Conservation (phyloP, 2,113 vertebrate genomes). For the Dicentrarchus labrax region DNA sequence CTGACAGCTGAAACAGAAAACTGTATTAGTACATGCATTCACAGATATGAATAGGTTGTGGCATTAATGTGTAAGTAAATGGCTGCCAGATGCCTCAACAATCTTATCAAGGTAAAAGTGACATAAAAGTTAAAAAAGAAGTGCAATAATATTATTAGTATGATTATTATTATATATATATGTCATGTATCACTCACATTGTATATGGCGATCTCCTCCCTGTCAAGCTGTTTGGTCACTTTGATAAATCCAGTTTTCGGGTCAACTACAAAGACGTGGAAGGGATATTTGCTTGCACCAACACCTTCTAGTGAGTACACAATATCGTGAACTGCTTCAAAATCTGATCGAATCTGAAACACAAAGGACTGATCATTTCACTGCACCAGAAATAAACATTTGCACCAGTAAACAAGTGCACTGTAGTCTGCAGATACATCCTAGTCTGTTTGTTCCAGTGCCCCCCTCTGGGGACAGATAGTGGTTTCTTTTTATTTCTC, state of each 20-base stretch:
- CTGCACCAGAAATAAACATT: too few relatives aligned
- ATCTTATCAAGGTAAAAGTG: background rate
- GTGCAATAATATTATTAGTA: background rate
- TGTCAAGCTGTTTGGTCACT: conserved; percentile 88
- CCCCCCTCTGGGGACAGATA: background rate
- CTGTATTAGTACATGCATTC: background rate
- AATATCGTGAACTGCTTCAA: conserved; percentile 48
- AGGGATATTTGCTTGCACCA: conserved; percentile 86
- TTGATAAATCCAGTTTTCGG: conserved; percentile 86
- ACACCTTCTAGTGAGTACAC: conserved; percentile 86
- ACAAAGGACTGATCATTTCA: conserved; percentile 13
- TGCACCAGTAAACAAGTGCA: background rate
- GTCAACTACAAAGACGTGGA: conserved; percentile 89
- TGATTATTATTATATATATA: background rate
- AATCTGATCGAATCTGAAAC: conserved; percentile 92
- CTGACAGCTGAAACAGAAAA: conserved; percentile 71
- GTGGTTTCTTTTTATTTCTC: background rate
- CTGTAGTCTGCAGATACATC: background rate
- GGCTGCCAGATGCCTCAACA: background rate
- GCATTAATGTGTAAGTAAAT: too few relatives aligned
- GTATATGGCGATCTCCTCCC: conserved; percentile 81
- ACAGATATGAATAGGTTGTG: too few relatives aligned
- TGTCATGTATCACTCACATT: conserved; percentile 69
- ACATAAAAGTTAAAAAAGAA: background rate
- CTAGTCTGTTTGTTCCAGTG: background rate